Evolutionary conservation across 2,113 vertebrate species (phyloP).

Genomic region (Semnornis frantzii): DNA sequence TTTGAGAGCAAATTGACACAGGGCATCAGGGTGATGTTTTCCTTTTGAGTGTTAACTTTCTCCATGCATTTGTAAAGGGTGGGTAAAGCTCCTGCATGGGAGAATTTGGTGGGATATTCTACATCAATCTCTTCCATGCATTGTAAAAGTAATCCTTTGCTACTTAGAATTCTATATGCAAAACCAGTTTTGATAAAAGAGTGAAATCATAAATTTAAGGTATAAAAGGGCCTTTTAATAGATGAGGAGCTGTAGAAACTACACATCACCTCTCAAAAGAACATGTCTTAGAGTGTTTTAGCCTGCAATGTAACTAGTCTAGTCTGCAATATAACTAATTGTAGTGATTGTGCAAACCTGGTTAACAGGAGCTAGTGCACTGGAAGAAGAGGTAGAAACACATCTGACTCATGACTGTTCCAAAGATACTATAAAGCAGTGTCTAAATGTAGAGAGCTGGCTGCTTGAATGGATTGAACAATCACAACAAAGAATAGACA

Average conservation of each 20-base stretch:
- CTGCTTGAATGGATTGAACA: background rate
- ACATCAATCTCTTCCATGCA: background rate
- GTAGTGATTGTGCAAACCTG: background rate
- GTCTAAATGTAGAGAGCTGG: background rate
- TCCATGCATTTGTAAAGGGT: accelerated
- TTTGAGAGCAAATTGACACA: background rate
- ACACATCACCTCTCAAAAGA: background rate
- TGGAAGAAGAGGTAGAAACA: background rate
- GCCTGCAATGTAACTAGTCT: background rate
- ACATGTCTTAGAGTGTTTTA: background rate
- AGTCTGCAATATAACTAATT: background rate
- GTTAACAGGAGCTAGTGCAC: background rate
- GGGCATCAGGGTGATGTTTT: background rate
- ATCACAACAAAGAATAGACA: background rate
- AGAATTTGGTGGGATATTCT: background rate
- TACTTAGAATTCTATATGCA: background rate
- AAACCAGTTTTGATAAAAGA: background rate
- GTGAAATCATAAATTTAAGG: background rate
- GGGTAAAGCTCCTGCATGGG: background rate
- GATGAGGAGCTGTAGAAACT: background rate
- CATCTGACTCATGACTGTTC: background rate
- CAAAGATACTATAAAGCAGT: background rate
- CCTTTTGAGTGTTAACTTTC: background rate
- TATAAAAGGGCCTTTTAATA: background rate
- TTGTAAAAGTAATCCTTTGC: background rate